Evolutionary conservation across 2,888 invertebrate species (phyloP).

Genomic region (Trissonchulus latispiculum): DNA sequence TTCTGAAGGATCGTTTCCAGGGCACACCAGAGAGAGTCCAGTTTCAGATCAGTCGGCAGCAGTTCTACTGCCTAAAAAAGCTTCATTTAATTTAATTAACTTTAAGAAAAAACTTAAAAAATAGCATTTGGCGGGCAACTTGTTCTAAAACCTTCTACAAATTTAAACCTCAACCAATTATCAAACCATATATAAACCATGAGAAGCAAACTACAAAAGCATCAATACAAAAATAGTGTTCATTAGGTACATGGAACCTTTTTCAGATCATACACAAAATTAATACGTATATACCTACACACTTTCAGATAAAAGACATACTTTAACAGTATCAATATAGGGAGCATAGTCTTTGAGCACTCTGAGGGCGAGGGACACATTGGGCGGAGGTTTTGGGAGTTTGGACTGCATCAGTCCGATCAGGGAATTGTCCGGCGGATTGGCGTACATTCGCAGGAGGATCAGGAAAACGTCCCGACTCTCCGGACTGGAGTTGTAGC

Average conservation of each 20-base stretch:
- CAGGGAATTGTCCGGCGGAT: constrained; percentile 50
- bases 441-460: constrained; percentile 55
- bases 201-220: not conserved
- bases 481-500: constrained; percentile 49
- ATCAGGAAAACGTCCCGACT: constrained; percentile 55
- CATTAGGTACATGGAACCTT: too few relatives aligned
- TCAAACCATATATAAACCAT: not conserved
- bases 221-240: too few relatives aligned
- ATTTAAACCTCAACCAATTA: too few relatives aligned
- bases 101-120: too few relatives aligned
- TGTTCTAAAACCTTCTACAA: too few relatives aligned
- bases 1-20: constrained; percentile 64
- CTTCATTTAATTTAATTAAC: too few relatives aligned
- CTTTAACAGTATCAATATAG: constrained; percentile 70
- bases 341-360: constrained; percentile 72
- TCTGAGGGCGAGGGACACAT: constrained; percentile 65
- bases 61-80: too few relatives aligned
- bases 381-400: constrained; percentile 52
- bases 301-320: too few relatives aligned
- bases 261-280: too few relatives aligned
- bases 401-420: constrained; percentile 46
- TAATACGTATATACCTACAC: too few relatives aligned
- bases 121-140: constrained; percentile 12
- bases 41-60: constrained; percentile 29
- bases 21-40: constrained; percentile 55